A percentile compares a stretch with the other conserved stretches of the same genome.
Conservation (phyloP, 2,113 vertebrate genomes). For the Dolichotis patagonum region DNA sequence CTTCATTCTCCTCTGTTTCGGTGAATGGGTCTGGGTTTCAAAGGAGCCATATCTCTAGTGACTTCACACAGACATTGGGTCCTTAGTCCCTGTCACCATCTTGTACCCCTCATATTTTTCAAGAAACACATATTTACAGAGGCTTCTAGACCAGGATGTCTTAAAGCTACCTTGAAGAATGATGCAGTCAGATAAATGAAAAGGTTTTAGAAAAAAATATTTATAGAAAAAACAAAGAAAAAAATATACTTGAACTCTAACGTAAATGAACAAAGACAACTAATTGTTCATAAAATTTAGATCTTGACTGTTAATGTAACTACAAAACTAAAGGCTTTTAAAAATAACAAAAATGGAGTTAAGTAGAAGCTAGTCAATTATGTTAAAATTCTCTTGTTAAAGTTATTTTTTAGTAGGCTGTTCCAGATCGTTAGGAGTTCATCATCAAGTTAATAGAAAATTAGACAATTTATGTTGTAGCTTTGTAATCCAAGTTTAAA, state of each 20-base stretch:
- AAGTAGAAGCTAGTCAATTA: background rate
- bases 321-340: conserved; percentile 7
- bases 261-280: background rate
- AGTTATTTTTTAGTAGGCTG: background rate
- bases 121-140: conserved; percentile 13
- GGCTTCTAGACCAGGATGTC: background rate
- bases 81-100: background rate
- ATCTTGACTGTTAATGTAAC: background rate
- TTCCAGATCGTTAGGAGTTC: background rate
- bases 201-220: conserved; percentile 27
- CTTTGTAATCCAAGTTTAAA: background rate
- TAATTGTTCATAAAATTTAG: background rate
- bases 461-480: background rate
- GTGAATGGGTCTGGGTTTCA: background rate
- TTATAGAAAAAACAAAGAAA: conserved; percentile 7
- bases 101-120: background rate
- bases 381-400: conserved; percentile 34
- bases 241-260: background rate
- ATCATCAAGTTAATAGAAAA: background rate
- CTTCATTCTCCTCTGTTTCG: background rate
- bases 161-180: conserved; percentile 17
- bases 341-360: background rate
- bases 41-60: background rate
- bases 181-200: background rate
- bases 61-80: background rate